Base-by-base conservation (phyloP, 2,888 invertebrate species). In the Chaitophorus viminalis region DNA sequence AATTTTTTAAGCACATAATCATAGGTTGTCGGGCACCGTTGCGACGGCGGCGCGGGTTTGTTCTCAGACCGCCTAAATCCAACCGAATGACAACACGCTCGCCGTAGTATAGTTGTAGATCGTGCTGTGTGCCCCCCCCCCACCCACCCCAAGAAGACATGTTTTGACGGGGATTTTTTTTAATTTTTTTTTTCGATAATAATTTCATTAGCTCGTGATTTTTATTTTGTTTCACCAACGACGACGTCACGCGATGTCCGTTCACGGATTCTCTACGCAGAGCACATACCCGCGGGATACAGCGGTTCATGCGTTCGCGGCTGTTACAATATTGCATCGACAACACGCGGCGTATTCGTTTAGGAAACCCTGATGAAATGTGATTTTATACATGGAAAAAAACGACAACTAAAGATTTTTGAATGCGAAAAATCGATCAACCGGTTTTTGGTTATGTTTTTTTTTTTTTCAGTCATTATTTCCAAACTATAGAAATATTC, bases 161-260 rank as follows among this genome's bases (percentile, higher is more conserved):
- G 54, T 74, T 82, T 82, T 54, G 17, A 31, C 11, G 6, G n/a
- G 33, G 68, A 14, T 9, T 31, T 29, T 54, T 74, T 82, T 18
- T n/a, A 33, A 39, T 39, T 5, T 39, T 39, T 39, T 39, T 72
- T 72, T 70, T 82, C n/a, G 25, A 36, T 75, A 39, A 31, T 75
- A 39, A 60, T 60, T 83, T 83, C 83, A 39, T 83, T 39, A 60
- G 54, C 25, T 21, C 29, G 25, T 54, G 82, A 82, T 54, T 39
- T 39, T 72, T 54, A 33, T 75, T 33, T 39, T 39, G 65, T 76
- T 76, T n/a, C 29, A 8, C 31, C 36, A 39, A 3, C 76, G n/a
- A n/a, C 33, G 60, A 3, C 76, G 39, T 84, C 84, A 84, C 84
- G 84, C 84, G 75, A 83, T 83, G 60, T 75, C 39, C 33, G 82